Evolutionary conservation across 2,113 vertebrate genomes (phyloP).

Genomic region (Anguilla japonica): DNA sequence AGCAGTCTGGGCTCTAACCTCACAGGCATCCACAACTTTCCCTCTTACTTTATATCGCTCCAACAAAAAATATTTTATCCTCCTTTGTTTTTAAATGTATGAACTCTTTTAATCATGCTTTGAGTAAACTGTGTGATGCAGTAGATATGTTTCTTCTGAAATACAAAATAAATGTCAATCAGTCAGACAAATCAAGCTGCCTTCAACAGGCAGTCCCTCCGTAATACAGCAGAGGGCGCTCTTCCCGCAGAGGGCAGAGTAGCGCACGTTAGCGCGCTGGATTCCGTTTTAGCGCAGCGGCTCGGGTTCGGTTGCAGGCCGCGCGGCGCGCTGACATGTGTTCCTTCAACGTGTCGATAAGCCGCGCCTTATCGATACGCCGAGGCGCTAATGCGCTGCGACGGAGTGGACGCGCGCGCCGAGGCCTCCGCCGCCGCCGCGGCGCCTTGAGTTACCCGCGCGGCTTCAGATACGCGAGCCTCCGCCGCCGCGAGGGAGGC

Average conservation of each 20-base stretch:
- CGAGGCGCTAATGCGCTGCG: not conserved
- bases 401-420: not conserved
- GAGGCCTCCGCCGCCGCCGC: not conserved
- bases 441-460: not conserved
- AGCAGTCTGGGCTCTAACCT: too few species aligned
- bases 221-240: not conserved
- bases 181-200: not conserved
- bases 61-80: too few species aligned
- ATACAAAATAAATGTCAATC: not conserved
- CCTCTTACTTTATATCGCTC: too few species aligned
- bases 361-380: not conserved
- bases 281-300: not conserved
- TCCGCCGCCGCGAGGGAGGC: not conserved
- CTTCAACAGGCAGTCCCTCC: not conserved
- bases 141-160: too few species aligned
- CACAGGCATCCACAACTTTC: too few species aligned
- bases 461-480: not conserved
- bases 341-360: not conserved
- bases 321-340: too few species aligned
- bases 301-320: not conserved
- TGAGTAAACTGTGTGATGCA: too few species aligned
- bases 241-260: not conserved
- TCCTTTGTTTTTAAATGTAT: too few species aligned
- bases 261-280: not conserved
- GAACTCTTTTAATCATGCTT: too few species aligned